A percentile compares a stretch with the other conserved stretches of the same genome.
phyloP scores from a whole-genome alignment of 2,113 vertebrate genomes.

The Columba janthina region DNA sequence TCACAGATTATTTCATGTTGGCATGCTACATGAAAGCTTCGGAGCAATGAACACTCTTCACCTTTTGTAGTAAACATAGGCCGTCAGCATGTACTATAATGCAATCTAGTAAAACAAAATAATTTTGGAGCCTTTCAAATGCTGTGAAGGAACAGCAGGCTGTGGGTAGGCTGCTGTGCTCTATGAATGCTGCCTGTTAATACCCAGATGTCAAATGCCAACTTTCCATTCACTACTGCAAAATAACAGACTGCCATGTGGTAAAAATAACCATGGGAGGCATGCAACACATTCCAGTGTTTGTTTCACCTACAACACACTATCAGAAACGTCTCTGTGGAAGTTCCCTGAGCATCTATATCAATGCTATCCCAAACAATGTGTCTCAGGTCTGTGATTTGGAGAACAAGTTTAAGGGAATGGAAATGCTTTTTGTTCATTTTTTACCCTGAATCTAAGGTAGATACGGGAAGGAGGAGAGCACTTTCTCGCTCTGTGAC shows the following conservation, averaged over 20 bases:
- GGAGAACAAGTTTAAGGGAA: not conserved
- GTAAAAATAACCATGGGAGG: slow-evolving; percentile 36
- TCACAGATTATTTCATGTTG: not conserved
- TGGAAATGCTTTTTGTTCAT: accelerated
- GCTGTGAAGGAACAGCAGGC: not conserved
- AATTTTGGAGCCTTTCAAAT: not conserved
- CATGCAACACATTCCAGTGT: not conserved
- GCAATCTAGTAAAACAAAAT: not conserved
- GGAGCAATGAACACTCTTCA: not conserved
- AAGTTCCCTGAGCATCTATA: not conserved
- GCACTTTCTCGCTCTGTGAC: not conserved
- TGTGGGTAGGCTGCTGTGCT: not conserved
- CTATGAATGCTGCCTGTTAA: not conserved
- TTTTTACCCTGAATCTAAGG: not conserved
- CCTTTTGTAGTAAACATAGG: not conserved
- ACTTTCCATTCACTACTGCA: not conserved
- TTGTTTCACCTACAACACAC: not conserved
- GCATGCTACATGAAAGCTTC: not conserved
- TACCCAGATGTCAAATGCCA: not conserved
- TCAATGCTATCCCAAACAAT: not conserved
- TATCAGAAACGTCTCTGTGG: not conserved
- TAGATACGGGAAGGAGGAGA: not conserved
- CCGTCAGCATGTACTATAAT: not conserved
- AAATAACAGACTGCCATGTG: not conserved
- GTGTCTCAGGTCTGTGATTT: not conserved